Conservation (phyloP, 2,888 invertebrate species). For the Heliconius ethilla region DNA sequence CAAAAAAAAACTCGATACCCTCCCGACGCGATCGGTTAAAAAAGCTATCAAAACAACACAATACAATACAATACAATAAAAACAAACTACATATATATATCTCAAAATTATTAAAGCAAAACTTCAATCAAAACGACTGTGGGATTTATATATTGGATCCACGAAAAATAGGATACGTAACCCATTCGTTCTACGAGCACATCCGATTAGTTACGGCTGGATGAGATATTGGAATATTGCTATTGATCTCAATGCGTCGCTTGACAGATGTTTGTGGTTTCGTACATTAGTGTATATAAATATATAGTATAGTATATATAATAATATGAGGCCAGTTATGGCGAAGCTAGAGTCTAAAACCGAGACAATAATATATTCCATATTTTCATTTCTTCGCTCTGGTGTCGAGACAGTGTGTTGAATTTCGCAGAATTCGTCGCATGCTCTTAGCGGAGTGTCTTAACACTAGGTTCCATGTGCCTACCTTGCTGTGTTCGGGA, state of each 20-base stretch:
- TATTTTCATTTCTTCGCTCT: too few relatives aligned
- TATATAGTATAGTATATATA: too few relatives aligned
- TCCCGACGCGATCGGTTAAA: background rate
- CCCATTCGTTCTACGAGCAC: conserved; percentile 17
- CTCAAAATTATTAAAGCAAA: conserved; percentile 1
- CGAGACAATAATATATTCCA: too few relatives aligned
- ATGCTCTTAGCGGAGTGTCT: too few relatives aligned
- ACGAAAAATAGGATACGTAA: conserved; percentile 20
- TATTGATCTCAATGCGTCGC: conserved; percentile 16
- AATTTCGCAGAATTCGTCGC: too few relatives aligned
- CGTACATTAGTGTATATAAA: background rate
- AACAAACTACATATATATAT: background rate
- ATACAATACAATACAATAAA: background rate
- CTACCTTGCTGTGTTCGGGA: too few relatives aligned
- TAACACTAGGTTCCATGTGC: too few relatives aligned
- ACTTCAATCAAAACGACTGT: conserved; percentile 1
- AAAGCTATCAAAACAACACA: background rate
- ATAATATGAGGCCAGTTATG: too few relatives aligned
- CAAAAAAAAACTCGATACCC: background rate
- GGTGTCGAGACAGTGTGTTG: too few relatives aligned
- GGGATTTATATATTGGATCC: conserved; percentile 8
- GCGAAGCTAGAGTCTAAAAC: too few relatives aligned
- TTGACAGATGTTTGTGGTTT: conserved; percentile 20
- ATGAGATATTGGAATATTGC: conserved; percentile 19
- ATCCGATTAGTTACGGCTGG: conserved; percentile 22